Base-by-base conservation (phyloP, 2,113 vertebrate genomes). In the Charina bottae region DNA sequence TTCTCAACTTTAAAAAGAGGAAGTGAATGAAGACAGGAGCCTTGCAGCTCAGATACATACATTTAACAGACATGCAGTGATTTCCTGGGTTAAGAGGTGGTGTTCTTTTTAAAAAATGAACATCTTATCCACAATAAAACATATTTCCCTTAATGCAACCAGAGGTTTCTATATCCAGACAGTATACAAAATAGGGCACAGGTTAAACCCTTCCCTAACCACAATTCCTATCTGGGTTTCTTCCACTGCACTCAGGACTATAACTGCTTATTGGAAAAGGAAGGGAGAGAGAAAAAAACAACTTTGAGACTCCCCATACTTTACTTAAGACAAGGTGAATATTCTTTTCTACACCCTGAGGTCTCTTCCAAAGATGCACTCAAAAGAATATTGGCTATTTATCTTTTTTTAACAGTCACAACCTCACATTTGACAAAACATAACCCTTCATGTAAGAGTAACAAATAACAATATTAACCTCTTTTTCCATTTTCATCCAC, bases 1-100 rank as follows among this genome's bases (percentile, higher is more conserved):
- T 94, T 59, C 60, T 87, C 90, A 93, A 83, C 90, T 92, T 93
- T 95, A 3, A 92, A 68, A 90, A 92, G 85, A 55, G 62, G 21
- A 62, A 87, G 26, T 46, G 60, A 28, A 55, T 21, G 42, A 83
- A 28, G 58, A 55, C 2, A 91, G 89, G 90, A 72, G 49, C 92
- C 24, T 11, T 4, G 53, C 68, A n/a, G 89, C 89, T 64, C 78
- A 90, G 92, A 93, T 53, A 46, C n/a, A 59, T 53, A 28, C 87
- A 94, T 78, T 90, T 85, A 49, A 87, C 15, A 33, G 58, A 87
- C 86, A 92, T 89, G 86, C 94, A 94, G 4, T 58, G 60, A 85
- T 90, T 95, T 91, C 93, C 6, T 49, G 7, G 85, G 92, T 89
- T 60, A 37, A 9, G 49, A 64, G 8, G 54, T 10, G 88, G 2